Base-by-base conservation (phyloP, 2,888 invertebrate species). In the Drosophila kambysellisi region DNA sequence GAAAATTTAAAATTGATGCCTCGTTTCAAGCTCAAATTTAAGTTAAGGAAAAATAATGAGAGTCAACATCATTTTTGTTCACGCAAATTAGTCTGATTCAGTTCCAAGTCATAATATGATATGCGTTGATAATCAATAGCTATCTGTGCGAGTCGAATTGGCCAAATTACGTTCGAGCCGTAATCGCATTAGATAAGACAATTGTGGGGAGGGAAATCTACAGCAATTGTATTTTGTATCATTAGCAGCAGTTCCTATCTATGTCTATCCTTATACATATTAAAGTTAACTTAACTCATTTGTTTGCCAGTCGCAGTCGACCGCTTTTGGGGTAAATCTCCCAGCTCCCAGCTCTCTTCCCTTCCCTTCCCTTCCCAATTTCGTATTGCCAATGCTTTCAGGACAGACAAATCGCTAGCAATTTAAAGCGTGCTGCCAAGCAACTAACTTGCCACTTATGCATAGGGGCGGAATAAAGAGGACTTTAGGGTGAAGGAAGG, bases 341-440 rank as follows among this genome's bases (percentile, higher is more conserved):
- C 41, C 15, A 0, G 1, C 39, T 4, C 11, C 11, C 4, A 6
- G 5, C 52, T 11, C n/a, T 0, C 52, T 0, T 37, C 9, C 17
- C 4, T n/a, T 29, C 20, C 43, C 35, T 25, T 15, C 7, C 2
- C 48, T n/a, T 20, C 9, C 53, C 39, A 43, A 63, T 15, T 46
- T 25, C 8, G 46, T 8, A 46, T 64, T 62, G 65, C 58, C 61
- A 68, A 72, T 70, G 79, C 79, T 70, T 72, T 62, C 61, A 63
- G 64, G 43, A 46, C 59, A 71, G 72, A 83, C 70, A 82, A 82
- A 83, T 84, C 56, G 73, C 33, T 68, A 37, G 71, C 78, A 73
- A 82, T 80, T 80, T 76, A 66, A 80, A 76, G 62, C 70, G 70
- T 78, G 81, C 75, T 81, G 75, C 81, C 81, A 81, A 81, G 81